phyloP scores from a whole-genome alignment of 2,888 invertebrate genomes.

The Clunio marinus region DNA sequence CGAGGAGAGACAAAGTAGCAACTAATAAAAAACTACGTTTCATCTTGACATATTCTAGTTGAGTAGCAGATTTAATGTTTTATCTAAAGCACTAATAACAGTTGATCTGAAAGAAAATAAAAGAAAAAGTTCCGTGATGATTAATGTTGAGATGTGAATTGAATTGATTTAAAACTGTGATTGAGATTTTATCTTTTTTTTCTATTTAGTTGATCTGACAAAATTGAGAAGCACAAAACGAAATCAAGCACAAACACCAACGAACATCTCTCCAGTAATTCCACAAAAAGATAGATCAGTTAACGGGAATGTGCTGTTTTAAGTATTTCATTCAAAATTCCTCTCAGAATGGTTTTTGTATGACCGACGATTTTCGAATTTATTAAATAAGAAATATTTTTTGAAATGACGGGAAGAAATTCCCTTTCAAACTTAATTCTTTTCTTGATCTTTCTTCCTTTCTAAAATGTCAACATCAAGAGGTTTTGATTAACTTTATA shows the following conservation, averaged over 20 bases:
- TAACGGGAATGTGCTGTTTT: conserved; percentile 7
- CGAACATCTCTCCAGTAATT: background rate
- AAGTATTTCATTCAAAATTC: conserved; percentile 4
- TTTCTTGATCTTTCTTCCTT: background rate
- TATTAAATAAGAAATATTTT: no score
- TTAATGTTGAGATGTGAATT: no score
- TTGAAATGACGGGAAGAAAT: background rate
- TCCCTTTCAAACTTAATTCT: conserved; percentile 4
- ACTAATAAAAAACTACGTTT: background rate
- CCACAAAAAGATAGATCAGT: conserved; percentile 4
- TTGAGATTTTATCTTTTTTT: no score
- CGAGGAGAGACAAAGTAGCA: background rate
- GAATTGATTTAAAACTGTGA: no score
- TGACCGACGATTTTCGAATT: background rate
- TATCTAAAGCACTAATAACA: no score
- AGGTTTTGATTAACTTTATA: no score
- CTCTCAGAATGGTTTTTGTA: background rate
- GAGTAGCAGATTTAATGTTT: no score
- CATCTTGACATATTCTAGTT: background rate
- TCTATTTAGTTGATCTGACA: no score
- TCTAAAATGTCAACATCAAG: background rate
- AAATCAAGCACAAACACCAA: conserved; percentile 4
- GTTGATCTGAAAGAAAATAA: no score
- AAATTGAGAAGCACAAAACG: background rate
- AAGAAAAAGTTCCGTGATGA: no score